Base-by-base conservation (phyloP, 92 coral and sea anemone genomes). In the Epizoanthus scotinus region DNA sequence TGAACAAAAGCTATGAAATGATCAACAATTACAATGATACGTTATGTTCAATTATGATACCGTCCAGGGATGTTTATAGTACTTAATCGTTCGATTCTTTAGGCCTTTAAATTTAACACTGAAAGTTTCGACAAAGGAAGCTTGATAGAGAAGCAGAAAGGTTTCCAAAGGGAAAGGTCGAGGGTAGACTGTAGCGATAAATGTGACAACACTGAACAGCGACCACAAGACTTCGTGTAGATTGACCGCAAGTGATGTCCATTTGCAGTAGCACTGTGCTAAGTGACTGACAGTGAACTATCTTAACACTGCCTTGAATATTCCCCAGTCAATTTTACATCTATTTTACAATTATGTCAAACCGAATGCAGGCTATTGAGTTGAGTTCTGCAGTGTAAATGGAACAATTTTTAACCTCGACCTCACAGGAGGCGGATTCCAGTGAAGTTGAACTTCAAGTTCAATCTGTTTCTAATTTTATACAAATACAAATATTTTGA, bases 61-160 rank as follows among this genome's bases (percentile, higher is more conserved):
- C n/a, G 70, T 38, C 29, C n/a, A 64, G 24, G 44, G 44, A 64
- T 29, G 70, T 64, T 64, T 64, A 15, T 29, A 27, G 70, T 64
- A 19, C n/a, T 28, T 64, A 27, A 17, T 64, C 21, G 70, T 27
- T 64, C 36, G 42, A 64, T 27, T 64, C 42, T 29, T 64, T 18
- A 14, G 70, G 70, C 70, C 15, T 64, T 64, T 64, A 64, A 64
- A 64, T 64, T 64, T 64, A 22, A 38, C 70, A 64, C 44, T 15
- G 70, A 34, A 29, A 31, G 10, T 64, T 29, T 29, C 13, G 18
- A 9, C 52, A 47, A 64, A 64, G n/a, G n/a, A 26, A 15, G 20
- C 22, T 64, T 19, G 6, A 0, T 64, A 64, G 29, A 27, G 21
- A 12, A 19, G 15, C 21, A n/a, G 22, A 29, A 64, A 3, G 21